Evolutionary conservation across 2,113 vertebrate species (phyloP), one percentile per base, ranked within the genome.

Genomic region (Oreochromis spilurus): DNA sequence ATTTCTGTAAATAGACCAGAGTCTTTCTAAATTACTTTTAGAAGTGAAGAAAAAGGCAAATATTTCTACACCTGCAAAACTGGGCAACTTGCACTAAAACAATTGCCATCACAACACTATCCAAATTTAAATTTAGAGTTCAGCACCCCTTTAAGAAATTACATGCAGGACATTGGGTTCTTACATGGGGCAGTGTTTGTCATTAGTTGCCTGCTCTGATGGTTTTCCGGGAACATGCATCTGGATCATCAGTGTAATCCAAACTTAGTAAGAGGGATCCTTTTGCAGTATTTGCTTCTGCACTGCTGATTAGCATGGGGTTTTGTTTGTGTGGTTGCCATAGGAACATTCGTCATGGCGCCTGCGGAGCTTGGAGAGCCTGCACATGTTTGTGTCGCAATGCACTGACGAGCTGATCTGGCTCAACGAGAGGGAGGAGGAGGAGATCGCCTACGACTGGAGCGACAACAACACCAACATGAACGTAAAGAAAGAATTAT

Each of bases 381-480:
- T 99, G 88, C 97, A 98, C 0, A 95, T 95, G 1, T 98, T 99
- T 40, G 98, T 99, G 93, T 97, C 97, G 5, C 96, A 94, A 78
- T 98, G 98, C 93, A 99, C 99, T 0, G 96, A 98, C 17, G 98
- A 99, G 93, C 97, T 99, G 87, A 99, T 99, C 87, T 99, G 99
- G 99, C 96, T 99, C 89, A 99, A 99, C 19, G 98, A 99, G 96
- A 97, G 97, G 89, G 98, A 99, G 94, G 98, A 99, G 93, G 98
- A 99, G 92, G 99, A 99, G 53, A 96, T 99, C 70, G 97, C 98
- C 60, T 99, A 96, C 7, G 99, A 99, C 95, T 99, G 98, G 99
- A 99, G 98, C 17, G 97, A 99, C 92, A 96, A 84, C 92, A 99
- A 99, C 95, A 91, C 96, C 38, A 97, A 96, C 93, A 97, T 98